Evolutionary conservation across 2,113 vertebrate species (phyloP), one percentile per base, ranked within the genome.

Genomic region (Neogale vison): DNA sequence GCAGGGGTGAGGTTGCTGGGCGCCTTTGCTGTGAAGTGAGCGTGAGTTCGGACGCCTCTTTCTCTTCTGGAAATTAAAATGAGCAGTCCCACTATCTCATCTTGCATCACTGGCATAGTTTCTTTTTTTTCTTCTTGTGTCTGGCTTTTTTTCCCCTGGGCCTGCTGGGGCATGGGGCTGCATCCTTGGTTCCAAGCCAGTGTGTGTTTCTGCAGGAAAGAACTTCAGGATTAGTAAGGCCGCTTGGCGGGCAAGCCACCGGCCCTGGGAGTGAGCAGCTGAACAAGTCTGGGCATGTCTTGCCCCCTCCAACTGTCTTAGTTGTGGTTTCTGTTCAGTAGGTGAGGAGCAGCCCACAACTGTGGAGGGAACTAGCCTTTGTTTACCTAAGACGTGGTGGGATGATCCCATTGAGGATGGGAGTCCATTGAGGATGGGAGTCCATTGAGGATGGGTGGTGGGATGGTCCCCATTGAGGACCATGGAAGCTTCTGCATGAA

Each of bases 21-120:
- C 20, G 45, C 61, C 36, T 34, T 63, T 0, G 0, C 9, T 0
- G 0, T 4, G 7, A 6, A 0, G 0, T 20, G n/a, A n/a, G 84
- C 82, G 6, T 65, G 92, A 69, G 36, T 47, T 7, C 57, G 39
- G 67, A 36, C 0, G 2, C 9, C 36, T 39, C n/a, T 94, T 77
- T 76, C 45, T 34, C 83, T 85, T 67, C 29, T 82, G 67, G 31
- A 26, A 80, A 45, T 57, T 42, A 57, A 69, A 34, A 23, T 0
- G 17, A 91, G 42, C 14, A 50, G 65, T 52, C 42, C 45, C 0
- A n/a, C 13, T 18, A 4, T 79, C 36, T 88, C 39, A 59, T 15
- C 52, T 13, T 34, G 45, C 1, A 14, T 57, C 13, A 0, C 18
- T 26, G 14, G 69, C 3, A 5, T 34, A 52, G 7, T 63, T 84